Evolutionary conservation across 2,888 invertebrate genomes (phyloP), one percentile per base, ranked within the genome.

Genomic region (Parnassius apollo): DNA sequence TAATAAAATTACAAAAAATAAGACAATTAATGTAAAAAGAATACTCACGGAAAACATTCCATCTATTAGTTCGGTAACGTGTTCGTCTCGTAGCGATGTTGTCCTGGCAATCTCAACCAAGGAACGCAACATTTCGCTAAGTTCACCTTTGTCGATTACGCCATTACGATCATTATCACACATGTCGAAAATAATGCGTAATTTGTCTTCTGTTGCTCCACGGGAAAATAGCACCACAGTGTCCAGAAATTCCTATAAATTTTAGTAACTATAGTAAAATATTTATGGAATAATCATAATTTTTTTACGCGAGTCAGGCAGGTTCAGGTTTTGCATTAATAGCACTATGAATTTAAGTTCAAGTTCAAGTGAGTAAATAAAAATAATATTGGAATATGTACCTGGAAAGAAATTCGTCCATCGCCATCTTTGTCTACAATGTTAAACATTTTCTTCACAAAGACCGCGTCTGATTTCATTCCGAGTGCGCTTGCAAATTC

Each of bases 381-480:
- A 48, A n/a, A 2, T n/a, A 9, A 12, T 11, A 11, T 95, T 77
- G 2, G 85, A 83, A 63, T 1, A 51, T 42, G 3, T 87, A 95
- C 96, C 91, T 97, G 96, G 82, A 99, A 99, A 4, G 97, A 98
- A 72, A 99, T 98, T 66, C 97, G 93, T 2, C 98, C 98, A 83
- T 98, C 98, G 65, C 97, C 94, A 79, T 98, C 98, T 80, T 98
- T 98, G 82, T 98, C 98, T 0, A 98, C 98, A 75, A 98, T 98
- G 75, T 98, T 98, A 81, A 99, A 99, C 98, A 99, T 98, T 86
- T 98, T 97, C 75, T 97, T 95, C 0, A 99, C 98, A 80, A 99
- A 99, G 60, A 98, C 96, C 25, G 98, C 98, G 75, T 98, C 97
- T 0, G 97, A 93, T 80, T 96, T 96, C 99, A 99, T 99, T 49